A percentile compares a stretch with the other conserved stretches of the same genome.
Evolutionary conservation across 2,888 invertebrate species (phyloP).

Genomic region (Orthosia incerta): DNA sequence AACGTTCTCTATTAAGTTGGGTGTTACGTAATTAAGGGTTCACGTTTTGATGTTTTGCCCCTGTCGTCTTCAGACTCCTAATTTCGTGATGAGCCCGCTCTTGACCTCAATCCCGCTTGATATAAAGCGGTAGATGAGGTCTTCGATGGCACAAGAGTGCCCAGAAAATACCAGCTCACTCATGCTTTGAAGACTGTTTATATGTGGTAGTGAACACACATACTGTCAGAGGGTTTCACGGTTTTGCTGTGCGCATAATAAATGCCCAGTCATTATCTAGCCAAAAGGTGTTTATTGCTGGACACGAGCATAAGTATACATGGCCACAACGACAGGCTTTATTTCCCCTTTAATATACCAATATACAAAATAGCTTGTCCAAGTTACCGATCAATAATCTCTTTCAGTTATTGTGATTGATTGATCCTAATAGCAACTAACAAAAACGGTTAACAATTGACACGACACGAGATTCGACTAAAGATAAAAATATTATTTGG

Average conservation of each 20-base stretch:
- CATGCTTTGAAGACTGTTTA: too few species aligned
- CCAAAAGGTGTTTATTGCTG: too few species aligned
- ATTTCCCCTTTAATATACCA: background rate
- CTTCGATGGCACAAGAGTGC: background rate
- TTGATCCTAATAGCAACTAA: slow-evolving; percentile 3
- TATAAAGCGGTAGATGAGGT: background rate
- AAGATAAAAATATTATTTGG: slow-evolving; percentile 6
- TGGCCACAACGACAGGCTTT: background rate
- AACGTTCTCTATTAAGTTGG: slow-evolving; percentile 1
- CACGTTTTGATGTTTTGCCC: background rate
- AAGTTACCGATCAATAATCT: background rate
- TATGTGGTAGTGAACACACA: background rate
- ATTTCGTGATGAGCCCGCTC: background rate
- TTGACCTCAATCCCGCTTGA: background rate
- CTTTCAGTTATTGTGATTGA: background rate
- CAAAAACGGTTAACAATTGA: background rate
- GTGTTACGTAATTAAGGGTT: slow-evolving; percentile 13
- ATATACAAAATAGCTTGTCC: background rate
- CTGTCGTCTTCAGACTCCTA: background rate
- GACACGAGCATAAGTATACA: too few species aligned
- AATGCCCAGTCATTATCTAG: background rate
- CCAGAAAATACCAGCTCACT: too few species aligned
- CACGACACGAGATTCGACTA: background rate
- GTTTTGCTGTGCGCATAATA: background rate
- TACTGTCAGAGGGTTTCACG: background rate